Conservation (phyloP, 2,113 vertebrate genomes). For the Oncorhynchus nerka region DNA sequence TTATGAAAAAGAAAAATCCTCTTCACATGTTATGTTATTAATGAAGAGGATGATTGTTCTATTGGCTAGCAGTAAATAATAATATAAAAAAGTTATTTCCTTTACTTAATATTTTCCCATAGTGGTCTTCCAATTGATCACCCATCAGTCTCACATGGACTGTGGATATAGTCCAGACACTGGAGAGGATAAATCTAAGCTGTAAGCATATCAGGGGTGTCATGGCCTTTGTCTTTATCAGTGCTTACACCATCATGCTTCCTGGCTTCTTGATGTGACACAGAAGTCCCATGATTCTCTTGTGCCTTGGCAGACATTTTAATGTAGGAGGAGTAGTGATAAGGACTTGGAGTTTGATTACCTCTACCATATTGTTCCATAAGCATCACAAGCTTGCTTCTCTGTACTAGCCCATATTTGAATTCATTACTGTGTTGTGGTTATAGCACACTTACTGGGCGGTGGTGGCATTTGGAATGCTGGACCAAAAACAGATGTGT, state of each 20-base stretch:
- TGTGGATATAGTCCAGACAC: conserved; percentile 54
- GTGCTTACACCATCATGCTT: conserved; percentile 6
- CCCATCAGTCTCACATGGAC: background rate
- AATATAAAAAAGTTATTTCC: too few relatives aligned
- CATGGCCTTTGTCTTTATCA: conserved; percentile 56
- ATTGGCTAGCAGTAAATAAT: too few relatives aligned
- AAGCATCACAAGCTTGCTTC: background rate
- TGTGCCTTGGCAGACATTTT: conserved; percentile 71
- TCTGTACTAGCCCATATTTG: background rate
- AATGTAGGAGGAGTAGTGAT: conserved; percentile 65
- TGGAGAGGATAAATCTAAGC: conserved; percentile 45
- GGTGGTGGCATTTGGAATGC: too few relatives aligned
- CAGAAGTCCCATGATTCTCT: conserved; percentile 62
- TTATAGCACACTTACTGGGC: background rate
- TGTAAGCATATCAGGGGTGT: conserved; percentile 44
- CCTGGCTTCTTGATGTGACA: conserved; percentile 13
- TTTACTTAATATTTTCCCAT: too few relatives aligned
- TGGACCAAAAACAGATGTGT: conserved; percentile 21
- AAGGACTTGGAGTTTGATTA: conserved; percentile 42
- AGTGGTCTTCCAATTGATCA: too few relatives aligned
- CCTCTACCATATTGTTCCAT: conserved; percentile 31
- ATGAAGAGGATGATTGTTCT: too few relatives aligned
- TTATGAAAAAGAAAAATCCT: too few relatives aligned
- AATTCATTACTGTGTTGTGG: background rate
- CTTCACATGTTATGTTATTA: too few relatives aligned